Evolutionary conservation across 2,113 vertebrate genomes (phyloP).

Genomic region (Centrocercus urophasianus): DNA sequence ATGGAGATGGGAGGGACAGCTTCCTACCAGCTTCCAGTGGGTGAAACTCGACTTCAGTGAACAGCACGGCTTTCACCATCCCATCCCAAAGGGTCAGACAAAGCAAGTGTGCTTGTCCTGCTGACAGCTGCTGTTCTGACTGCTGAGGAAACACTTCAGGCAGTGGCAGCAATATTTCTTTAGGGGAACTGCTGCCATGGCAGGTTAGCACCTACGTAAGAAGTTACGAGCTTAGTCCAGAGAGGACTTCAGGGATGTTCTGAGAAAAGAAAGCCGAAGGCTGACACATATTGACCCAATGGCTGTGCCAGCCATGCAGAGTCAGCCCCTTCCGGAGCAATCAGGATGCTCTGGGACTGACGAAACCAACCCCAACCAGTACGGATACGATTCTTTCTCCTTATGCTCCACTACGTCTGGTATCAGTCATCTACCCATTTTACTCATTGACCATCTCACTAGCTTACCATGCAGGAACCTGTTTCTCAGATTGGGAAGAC

Average conservation of each 20-base stretch:
- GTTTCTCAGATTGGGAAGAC: not conserved
- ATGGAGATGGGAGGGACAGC: not conserved
- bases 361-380: not conserved
- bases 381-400: fast-evolving
- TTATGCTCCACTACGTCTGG: not conserved
- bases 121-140: not conserved
- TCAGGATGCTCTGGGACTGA: fast-evolving
- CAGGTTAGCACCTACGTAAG: not conserved
- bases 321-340: no score
- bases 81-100: not conserved
- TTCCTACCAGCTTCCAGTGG: not conserved
- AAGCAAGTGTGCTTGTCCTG: not conserved
- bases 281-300: not conserved
- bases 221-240: not conserved
- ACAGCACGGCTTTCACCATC: not conserved
- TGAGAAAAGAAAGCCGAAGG: not conserved
- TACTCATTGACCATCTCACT: fast-evolving
- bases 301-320: fast-evolving
- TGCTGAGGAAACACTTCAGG: not conserved
- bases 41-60: not conserved
- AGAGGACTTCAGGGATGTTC: not conserved
- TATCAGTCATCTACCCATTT: not conserved
- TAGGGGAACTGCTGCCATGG: not conserved
- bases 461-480: not conserved
- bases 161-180: not conserved